Base-by-base conservation (phyloP, 2,888 invertebrate genomes). In the Aphidius colemani region DNA sequence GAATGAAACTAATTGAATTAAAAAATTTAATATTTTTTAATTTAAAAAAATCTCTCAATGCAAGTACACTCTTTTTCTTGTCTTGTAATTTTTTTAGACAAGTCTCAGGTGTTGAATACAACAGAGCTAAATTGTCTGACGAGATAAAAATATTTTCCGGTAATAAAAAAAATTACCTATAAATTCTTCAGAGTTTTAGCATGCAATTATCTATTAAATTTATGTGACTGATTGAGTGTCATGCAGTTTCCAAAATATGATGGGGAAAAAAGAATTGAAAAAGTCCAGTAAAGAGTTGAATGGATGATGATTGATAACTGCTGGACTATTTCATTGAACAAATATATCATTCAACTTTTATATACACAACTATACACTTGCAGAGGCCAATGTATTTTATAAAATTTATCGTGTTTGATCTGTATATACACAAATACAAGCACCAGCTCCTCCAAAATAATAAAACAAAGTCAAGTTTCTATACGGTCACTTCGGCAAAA, bases 271-370 rank as follows among this genome's bases (percentile, higher is more conserved):
- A 13, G 18, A 50, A 39, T 49, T 50, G 53, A 43, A 48, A 63
- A 67, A 66, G 58, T 68, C 61, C 60, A 39, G 55, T 53, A 57
- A 18, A 53, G 49, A 41, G 11, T 46, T 57, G 64, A 66, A 65
- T 64, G 62, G 67, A 70, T 61, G 68, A 67, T 70, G 70, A 70
- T 70, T 64, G 70, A 70, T 68, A 65, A 53, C 51, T 30, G 30
- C 5, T 30, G 30, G 5, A 30, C 30, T 30, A 3, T 30, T 30
- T 18, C 13, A 18, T 18, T 30, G 30, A 30, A 30, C 30, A 30
- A 30, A 30, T 30, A 30, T 30, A 30, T 30, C 30, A 30, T 30
- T 30, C 30, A 30, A 30, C 30, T 30, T 30, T 30, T 30, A 30
- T 30, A 30, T 5, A 18, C 13, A 18, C 13, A 18, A 2, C 13